phyloP scores from a whole-genome alignment of 1,140 invertebrate genomes.

The Bombus impatiens region DNA sequence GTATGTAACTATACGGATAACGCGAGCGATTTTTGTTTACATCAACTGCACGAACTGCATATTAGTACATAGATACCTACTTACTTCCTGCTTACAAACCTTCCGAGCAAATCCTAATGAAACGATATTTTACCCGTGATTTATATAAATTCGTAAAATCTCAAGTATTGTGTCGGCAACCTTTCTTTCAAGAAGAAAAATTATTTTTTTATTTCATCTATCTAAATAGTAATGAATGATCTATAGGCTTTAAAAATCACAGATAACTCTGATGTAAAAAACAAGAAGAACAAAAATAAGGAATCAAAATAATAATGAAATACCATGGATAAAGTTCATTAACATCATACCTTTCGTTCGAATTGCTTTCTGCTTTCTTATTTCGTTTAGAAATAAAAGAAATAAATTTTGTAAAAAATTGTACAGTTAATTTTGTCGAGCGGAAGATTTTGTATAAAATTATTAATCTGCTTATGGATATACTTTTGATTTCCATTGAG shows the following conservation, averaged over 20 bases:
- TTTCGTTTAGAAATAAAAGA: neutral
- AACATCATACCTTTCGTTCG: neutral
- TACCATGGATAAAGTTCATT: no score
- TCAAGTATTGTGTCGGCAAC: neutral
- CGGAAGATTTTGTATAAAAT: neutral
- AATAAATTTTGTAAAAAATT: neutral
- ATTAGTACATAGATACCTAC: slow-evolving; percentile 2
- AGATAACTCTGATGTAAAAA: no score
- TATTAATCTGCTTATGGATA: neutral
- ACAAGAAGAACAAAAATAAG: neutral
- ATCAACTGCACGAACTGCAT: slow-evolving; percentile 26
- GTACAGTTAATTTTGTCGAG: neutral
- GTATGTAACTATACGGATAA: slow-evolving; percentile 35
- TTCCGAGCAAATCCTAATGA: neutral
- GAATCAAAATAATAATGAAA: neutral
- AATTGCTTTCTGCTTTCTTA: neutral
- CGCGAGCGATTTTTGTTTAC: slow-evolving; percentile 28
- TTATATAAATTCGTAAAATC: slow-evolving; percentile 19
- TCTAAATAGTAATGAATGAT: no score
- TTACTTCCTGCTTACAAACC: slow-evolving; percentile 15
- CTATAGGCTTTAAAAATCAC: no score
- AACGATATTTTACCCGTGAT: neutral
- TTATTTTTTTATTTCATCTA: neutral
- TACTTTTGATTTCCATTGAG: neutral
- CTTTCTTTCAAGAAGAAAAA: neutral